Conservation (phyloP, 2,113 vertebrate genomes). For the Lepus europaeus region DNA sequence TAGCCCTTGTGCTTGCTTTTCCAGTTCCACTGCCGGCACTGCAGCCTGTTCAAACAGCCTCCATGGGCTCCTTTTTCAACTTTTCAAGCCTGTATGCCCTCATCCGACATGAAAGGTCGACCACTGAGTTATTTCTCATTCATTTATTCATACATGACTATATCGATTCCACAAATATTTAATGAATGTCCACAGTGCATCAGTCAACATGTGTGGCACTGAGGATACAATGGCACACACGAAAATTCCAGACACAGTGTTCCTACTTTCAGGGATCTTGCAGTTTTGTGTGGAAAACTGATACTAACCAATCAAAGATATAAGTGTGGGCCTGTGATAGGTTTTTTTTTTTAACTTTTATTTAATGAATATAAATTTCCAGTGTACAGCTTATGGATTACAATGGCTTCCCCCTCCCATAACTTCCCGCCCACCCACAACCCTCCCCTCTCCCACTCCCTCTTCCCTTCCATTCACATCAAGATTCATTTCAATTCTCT, state of each 20-base stretch:
- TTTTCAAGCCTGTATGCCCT: conserved; percentile 9
- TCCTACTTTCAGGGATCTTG: conserved; percentile 4
- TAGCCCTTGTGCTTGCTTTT: conserved; percentile 57
- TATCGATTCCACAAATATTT: conserved; percentile 41
- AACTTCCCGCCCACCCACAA: too few species aligned
- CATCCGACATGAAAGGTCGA: background rate
- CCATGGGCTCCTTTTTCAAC: background rate
- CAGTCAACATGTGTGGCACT: background rate
- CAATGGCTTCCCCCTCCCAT: too few species aligned
- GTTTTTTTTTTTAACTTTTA: too few species aligned
- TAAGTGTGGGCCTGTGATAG: background rate
- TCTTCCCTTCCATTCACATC: too few species aligned
- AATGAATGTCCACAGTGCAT: background rate
- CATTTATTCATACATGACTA: background rate
- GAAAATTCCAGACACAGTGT: background rate
- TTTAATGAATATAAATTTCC: too few species aligned
- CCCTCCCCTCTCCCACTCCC: too few species aligned
- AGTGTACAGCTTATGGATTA: too few species aligned
- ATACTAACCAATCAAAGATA: background rate
- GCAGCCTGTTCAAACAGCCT: background rate
- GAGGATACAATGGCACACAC: background rate
- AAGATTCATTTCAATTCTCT: too few species aligned
- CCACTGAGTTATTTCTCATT: background rate
- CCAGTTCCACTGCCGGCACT: background rate
- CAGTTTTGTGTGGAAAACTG: background rate